Evolutionary conservation across 2,888 invertebrate genomes (phyloP), one percentile per base, ranked within the genome.

Genomic region (Polia nebulosa): DNA sequence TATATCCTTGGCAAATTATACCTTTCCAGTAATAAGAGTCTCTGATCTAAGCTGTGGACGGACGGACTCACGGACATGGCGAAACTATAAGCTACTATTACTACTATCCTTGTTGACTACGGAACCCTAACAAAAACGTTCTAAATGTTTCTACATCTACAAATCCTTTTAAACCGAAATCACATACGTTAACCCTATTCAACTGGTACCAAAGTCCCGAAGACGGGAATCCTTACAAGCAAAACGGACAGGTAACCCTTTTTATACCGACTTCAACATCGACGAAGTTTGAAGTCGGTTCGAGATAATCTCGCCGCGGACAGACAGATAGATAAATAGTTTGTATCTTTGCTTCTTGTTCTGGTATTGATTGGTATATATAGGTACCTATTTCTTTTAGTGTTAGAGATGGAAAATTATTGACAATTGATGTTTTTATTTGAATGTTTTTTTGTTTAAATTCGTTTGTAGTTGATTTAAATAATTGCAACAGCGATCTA

Each of bases 241-340:
- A 53, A 76, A 76, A 63, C 67, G 53, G 76, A 79, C 72, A 66
- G 63, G 65, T 65, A 76, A 72, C 74, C 78, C 68, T 79, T 80
- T 80, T 77, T 79, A 79, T 32, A 69, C 76, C 62, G 63, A 51
- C 57, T 78, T 70, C 61, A 52, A 78, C 25, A 62, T 74, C 55
- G 62, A 63, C 49, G 8, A 75, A 82, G 70, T 83, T 76, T 83
- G 67, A 75, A 72, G 70, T 62, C 68, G 72, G 73, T 65, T 25
- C 45, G 45, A 70, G 71, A 72, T 82, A 80, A 78, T 82, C 72
- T 69, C 32, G 52, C 53, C 25, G 47, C 70, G 49, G 76, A 78
- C 69, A 63, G 68, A 64, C 68, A 47, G 69, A 72, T 55, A 57
- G 82, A 80, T 71, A 80, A 69, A 77, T 57, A 70, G 66, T 79